Conservation (phyloP, 2,113 vertebrate genomes). For the Ovis aries region ARS-UI_Ramb_v3.0 NC_056069.1:13677001-13677500, state of each 20-base stretch:
- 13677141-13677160: neutral
- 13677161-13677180: neutral
- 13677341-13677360: conserved; percentile 23
- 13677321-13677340: neutral
- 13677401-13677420: neutral
- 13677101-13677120: neutral
- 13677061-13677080: neutral
- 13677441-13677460: neutral
- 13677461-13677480: neutral
- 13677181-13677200: neutral
- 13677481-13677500: neutral
- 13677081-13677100: neutral
- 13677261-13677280: neutral
- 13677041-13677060: neutral
- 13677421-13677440: neutral
- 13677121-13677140: neutral
- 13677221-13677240: conserved; percentile 8
- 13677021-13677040: neutral
- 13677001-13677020: neutral
- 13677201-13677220: neutral
- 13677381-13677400: neutral
- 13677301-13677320: neutral
- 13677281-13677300: neutral
- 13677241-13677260: neutral
- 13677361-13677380: neutral